A percentile compares a stretch with the other conserved stretches of the same genome.
These are phyloP conservation scores for Erannis defoliaria DNA, from an alignment of 2,888 invertebrate genomes.

Conservation along the genomic window DNA sequence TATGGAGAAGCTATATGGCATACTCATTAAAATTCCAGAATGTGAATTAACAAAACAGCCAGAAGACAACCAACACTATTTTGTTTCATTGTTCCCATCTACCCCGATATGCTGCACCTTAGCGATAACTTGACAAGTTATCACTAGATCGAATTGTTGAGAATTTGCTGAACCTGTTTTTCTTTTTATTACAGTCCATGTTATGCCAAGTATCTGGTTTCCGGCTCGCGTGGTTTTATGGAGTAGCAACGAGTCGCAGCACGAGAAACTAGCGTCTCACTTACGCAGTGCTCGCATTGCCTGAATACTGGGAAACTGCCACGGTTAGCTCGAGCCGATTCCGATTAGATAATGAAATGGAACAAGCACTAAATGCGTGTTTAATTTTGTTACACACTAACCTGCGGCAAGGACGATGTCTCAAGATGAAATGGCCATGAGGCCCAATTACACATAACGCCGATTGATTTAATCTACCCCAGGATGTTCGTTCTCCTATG, in stretches of 20 bases:
- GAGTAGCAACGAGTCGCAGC: background rate
- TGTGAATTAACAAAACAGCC: too few species aligned
- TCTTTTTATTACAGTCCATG: background rate
- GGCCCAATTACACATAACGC: background rate
- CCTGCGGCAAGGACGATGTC: background rate
- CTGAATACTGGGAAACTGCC: slow-evolving; percentile 8
- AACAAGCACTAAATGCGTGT: slow-evolving; percentile 2
- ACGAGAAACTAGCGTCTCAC: slow-evolving; percentile 3
- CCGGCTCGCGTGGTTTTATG: slow-evolving; percentile 1
- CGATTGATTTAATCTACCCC: too few species aligned
- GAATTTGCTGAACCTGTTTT: background rate
- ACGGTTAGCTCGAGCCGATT: slow-evolving; percentile 11
- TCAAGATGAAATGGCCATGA: background rate
- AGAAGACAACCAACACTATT: too few species aligned
- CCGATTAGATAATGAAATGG: slow-evolving; percentile 11
- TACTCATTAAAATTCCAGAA: too few species aligned
- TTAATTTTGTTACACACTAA: background rate
- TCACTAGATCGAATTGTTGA: background rate
- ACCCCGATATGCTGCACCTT: too few species aligned
- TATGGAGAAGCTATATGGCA: too few species aligned
- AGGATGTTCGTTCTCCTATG: too few species aligned
- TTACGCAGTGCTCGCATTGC: slow-evolving; percentile 6
- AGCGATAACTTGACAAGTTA: background rate
- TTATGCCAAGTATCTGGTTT: slow-evolving; percentile 7
- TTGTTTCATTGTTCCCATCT: background rate